Conservation (phyloP, 2,888 invertebrate species). For the Adineta ricciae region DNA sequence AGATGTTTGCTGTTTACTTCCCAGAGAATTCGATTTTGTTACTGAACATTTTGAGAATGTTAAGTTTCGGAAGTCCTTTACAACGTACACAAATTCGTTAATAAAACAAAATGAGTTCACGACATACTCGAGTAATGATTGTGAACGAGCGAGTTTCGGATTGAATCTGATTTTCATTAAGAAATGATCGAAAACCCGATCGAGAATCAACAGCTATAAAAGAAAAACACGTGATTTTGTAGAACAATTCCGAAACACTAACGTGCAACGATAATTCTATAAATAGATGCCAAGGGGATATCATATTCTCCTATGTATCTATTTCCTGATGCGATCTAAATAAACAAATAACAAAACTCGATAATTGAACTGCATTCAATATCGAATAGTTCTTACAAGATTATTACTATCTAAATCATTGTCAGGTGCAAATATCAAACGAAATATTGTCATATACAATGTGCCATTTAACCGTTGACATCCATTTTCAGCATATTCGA, state of each 20-base stretch:
- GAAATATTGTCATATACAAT: not conserved
- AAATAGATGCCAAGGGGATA: conserved; percentile 67
- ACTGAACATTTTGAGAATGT: conserved; percentile 2
- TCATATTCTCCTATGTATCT: conserved; percentile 54
- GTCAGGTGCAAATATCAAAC: not conserved
- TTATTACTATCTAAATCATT: not conserved
- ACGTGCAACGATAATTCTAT: conserved; percentile 55
- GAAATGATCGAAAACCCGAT: not conserved
- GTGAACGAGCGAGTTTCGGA: not conserved
- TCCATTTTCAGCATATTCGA: not conserved
- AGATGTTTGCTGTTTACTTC: not conserved
- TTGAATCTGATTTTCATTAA: not conserved
- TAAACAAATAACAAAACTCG: too few relatives aligned
- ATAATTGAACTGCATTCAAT: too few relatives aligned
- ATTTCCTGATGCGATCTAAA: conserved; percentile 38
- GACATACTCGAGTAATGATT: not conserved
- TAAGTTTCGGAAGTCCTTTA: not conserved
- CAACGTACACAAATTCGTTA: too few relatives aligned
- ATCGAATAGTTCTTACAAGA: not conserved
- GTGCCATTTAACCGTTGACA: not conserved
- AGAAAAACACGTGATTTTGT: not conserved
- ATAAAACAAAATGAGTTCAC: too few relatives aligned
- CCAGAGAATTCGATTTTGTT: not conserved
- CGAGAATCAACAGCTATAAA: not conserved
- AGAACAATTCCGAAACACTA: not conserved